These are phyloP conservation scores for Stratiolaelaps scimitus DNA, from an alignment of 1,140 invertebrate species.

Conservation along the genomic window DNA sequence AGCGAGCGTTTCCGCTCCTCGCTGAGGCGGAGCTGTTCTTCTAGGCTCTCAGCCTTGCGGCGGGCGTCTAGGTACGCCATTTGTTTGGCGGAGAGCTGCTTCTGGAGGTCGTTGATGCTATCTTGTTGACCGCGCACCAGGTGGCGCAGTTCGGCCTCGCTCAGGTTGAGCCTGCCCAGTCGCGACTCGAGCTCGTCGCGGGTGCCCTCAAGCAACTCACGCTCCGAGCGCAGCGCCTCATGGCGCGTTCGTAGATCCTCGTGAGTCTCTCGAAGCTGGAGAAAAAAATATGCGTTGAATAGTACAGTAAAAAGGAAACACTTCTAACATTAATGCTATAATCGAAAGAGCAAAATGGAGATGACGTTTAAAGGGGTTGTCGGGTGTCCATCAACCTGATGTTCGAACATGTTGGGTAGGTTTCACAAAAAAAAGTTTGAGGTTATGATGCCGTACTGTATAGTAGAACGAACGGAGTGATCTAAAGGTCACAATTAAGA, in stretches of 20 bases:
- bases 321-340: too few species aligned
- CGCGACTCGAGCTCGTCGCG: constrained; percentile 22
- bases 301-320: too few species aligned
- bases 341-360: too few species aligned
- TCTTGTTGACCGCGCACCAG: constrained; percentile 27
- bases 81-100: neutral
- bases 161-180: constrained; percentile 27
- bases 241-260: constrained; percentile 18
- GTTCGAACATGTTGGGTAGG: too few species aligned
- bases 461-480: too few species aligned
- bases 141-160: constrained; percentile 17
- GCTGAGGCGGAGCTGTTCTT: constrained; percentile 22
- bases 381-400: too few species aligned
- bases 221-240: constrained; percentile 25
- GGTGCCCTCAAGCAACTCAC: constrained; percentile 13
- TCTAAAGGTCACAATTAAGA: too few species aligned
- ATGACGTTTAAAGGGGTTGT: too few species aligned
- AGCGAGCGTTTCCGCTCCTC: constrained; percentile 24
- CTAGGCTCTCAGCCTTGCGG: constrained; percentile 3
- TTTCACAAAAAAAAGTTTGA: too few species aligned
- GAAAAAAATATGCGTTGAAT: neutral
- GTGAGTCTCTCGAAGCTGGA: constrained; percentile 13
- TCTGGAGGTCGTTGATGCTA: neutral
- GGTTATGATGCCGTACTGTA: too few species aligned
- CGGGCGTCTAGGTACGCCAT: constrained; percentile 22